These are phyloP conservation scores for Coelopa pilipes DNA, from an alignment of 2,888 invertebrate species.

Conservation along the genomic window DNA sequence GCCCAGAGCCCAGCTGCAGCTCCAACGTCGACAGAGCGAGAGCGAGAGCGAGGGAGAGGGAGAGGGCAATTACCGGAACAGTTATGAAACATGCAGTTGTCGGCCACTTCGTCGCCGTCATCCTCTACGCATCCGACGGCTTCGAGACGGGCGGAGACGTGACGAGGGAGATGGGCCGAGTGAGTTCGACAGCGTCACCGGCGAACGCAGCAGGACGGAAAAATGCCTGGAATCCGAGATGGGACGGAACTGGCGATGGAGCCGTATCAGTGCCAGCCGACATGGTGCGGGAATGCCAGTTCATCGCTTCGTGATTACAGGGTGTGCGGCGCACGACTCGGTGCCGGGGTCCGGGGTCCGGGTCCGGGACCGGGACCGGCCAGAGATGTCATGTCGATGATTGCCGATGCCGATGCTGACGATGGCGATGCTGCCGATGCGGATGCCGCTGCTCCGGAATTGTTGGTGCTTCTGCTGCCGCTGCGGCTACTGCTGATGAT, in stretches of 20 bases:
- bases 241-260: slow-evolving; percentile 14
- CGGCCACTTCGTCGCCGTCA: slow-evolving; percentile 1
- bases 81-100: slow-evolving; percentile 23
- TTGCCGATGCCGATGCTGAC: background rate
- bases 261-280: slow-evolving; percentile 28
- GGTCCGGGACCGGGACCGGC: background rate
- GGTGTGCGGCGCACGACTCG: background rate
- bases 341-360: background rate
- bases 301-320: slow-evolving; percentile 8
- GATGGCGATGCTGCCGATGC: background rate
- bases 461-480: too few species aligned
- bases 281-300: slow-evolving; percentile 17
- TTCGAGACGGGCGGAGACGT: background rate
- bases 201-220: slow-evolving; percentile 1
- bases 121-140: background rate
- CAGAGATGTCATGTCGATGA: background rate
- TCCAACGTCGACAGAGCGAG: background rate
- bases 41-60: too few species aligned
- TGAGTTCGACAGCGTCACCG: background rate
- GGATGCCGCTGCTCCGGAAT: background rate
- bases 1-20: slow-evolving; percentile 12
- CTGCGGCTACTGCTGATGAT: too few species aligned
- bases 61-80: slow-evolving; percentile 24
- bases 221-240: slow-evolving; percentile 6
- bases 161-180: too few species aligned